Base-by-base conservation (phyloP, 2,113 vertebrate genomes). In the Hemiprocne comata region DNA sequence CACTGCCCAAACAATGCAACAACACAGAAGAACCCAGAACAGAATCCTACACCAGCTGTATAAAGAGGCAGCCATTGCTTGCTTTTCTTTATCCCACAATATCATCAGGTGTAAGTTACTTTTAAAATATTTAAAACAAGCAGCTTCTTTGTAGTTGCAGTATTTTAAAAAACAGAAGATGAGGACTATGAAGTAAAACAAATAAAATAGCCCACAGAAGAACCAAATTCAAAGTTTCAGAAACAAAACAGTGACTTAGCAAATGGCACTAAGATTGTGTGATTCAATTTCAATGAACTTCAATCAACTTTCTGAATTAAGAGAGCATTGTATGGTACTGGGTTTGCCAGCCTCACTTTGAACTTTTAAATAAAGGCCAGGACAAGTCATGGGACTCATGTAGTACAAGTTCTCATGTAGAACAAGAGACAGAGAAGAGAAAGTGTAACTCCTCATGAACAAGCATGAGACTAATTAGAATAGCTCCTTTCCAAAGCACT, bases 1-100 rank as follows among this genome's bases (percentile, higher is more conserved):
- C 28, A 31, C 26, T 66, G 33, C 25, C 11, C 0, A 0, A 85
- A 51, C 6, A 84, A 57, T 2, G 11, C 21, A 92, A 80, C 20
- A 42, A 21, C 10, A 46, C 10, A 67, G 20, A 65, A 65, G 65
- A 60, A 87, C 73, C 48, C 44, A 17, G 18, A 23, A 20, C 4
- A 61, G 23, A 79, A 92, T 69, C 2, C 46, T 46, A 34, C 0
- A 72, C 12, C 28, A 69, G 50, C 5, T 4, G 44, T 31, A 40
- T 15, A 38, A 42, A 70, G 38, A 75, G 8, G 29, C 28, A 91
- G 55, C 5, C 17, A 29, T 16, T 64, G 46, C 42, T 71, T 80
- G 83, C 50, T 70, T 65, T 70, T 70, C 33, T 51, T 62, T 19
- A 85, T 46, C 26, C 13, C 33, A 77, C 34, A 46, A 1, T 10